phyloP scores from a whole-genome alignment of 2,113 vertebrate genomes.

The Vanacampus margaritifer region DNA sequence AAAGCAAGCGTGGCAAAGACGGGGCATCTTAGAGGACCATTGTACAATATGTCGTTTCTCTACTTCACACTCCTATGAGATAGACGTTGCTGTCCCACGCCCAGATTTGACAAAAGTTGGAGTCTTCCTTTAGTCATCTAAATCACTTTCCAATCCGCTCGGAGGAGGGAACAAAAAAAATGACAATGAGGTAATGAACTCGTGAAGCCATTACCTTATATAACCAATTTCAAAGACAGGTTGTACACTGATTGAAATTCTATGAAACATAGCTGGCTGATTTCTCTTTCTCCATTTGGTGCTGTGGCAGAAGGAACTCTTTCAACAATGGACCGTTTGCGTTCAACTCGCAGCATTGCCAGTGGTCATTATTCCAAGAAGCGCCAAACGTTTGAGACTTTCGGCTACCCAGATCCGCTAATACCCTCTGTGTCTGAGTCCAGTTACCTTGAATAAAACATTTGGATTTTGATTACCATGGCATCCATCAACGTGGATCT shows the following conservation, averaged over 20 bases:
- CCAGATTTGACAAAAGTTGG: conserved; percentile 26
- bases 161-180: conserved; percentile 73
- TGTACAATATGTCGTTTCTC: background rate
- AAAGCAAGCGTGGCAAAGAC: background rate
- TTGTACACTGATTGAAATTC: conserved; percentile 78
- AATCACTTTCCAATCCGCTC: conserved; percentile 76
- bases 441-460: background rate
- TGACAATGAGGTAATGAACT: conserved; percentile 80
- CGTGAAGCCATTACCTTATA: conserved; percentile 76
- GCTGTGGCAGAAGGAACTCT: conserved; percentile 62
- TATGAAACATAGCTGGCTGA: conserved; percentile 79
- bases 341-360: conserved; percentile 73
- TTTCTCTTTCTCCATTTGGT: conserved; percentile 76
- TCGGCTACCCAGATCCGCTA: conserved; percentile 37
- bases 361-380: conserved; percentile 74
- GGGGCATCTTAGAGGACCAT: background rate
- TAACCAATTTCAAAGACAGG: conserved; percentile 75
- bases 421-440: background rate
- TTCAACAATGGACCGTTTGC: conserved; percentile 73
- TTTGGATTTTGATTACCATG: background rate
- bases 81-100: conserved; percentile 5
- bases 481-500: background rate
- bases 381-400: conserved; percentile 67
- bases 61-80: background rate
- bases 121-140: conserved; percentile 66